Evolutionary conservation across 1,140 invertebrate species (phyloP), one percentile per base, ranked within the genome.

Genomic region (Latrodectus geometricus): DNA sequence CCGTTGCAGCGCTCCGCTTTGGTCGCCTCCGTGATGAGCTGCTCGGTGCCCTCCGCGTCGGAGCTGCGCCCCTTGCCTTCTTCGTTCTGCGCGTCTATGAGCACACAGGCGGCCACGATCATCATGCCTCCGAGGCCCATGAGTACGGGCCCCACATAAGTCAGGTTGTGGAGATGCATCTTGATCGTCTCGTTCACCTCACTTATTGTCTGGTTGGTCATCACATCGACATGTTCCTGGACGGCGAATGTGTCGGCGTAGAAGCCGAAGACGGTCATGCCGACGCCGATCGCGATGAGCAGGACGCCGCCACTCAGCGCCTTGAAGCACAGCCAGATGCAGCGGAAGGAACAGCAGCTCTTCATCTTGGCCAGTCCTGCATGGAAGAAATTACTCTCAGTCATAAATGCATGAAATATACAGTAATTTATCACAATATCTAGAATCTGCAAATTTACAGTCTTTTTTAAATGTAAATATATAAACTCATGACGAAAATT

Each of bases 41-140:
- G 81, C 52, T 88, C 87, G 9, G 72, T 78, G 66, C 56, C 66
- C 48, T 84, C 81, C 5, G 68, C 56, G 68, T 86, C 83, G 9
- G 77, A 79, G 20, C 77, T 56, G 50, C 85, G 49, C 11, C 78
- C 69, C 65, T 56, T 48, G 49, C 68, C 69, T 1, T 77, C 79
- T 12, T 86, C 86, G 72, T 88, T 86, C 21, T 88, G 74, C 17
- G 85, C 96, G 90, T 97, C 96, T 89, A 97, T 97, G 95, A 97
- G 96, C 20, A 98, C 96, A 89, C 96, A 97, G 0, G 96, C 96
- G 15, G 96, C 96, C 4, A 97, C 96, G 8, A 98, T 96, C 86
- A 97, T 96, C 90, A 98, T 93, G 95, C 95, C 96, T 92, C 96
- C 96, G 68, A 97, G 94, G 65, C 96, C 96, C 96, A 97, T 97